A percentile compares a stretch with the other conserved stretches of the same genome.
phyloP scores from a whole-genome alignment of 64 coral and sea anemone genomes.

The Trachythela sp. region DNA sequence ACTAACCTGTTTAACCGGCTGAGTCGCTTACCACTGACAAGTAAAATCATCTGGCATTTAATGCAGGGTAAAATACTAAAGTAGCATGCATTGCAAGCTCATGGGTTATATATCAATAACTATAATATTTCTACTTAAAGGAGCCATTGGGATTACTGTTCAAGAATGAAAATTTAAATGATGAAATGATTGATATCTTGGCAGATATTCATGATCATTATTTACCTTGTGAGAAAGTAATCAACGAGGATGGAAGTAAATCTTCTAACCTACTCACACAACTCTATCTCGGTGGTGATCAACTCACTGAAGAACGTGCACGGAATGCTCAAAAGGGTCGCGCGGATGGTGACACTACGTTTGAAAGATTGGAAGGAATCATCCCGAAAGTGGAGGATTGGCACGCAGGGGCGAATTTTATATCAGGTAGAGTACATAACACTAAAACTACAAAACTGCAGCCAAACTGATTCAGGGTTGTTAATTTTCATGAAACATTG shows the following conservation, averaged over 20 bases:
- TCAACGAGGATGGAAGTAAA: neutral
- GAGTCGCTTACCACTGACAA: too few relatives aligned
- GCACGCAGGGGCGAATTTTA: slow-evolving; percentile 46
- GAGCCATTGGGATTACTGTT: slow-evolving; percentile 43
- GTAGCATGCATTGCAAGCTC: neutral
- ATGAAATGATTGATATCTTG: neutral
- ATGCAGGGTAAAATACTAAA: neutral
- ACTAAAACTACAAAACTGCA: too few relatives aligned
- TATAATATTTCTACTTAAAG: neutral
- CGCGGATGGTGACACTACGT: slow-evolving; percentile 29
- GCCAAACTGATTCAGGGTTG: too few relatives aligned
- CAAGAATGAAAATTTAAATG: slow-evolving; percentile 50
- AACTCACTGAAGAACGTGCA: slow-evolving; percentile 41
- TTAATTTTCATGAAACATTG: too few relatives aligned
- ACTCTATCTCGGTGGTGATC: slow-evolving; percentile 32
- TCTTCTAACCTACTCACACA: neutral
- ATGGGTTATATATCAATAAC: neutral
- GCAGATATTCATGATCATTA: slow-evolving; percentile 25
- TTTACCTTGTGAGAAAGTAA: slow-evolving; percentile 10
- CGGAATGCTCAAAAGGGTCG: slow-evolving; percentile 26
- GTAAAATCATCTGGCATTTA: neutral
- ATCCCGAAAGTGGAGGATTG: slow-evolving; percentile 57
- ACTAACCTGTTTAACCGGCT: too few relatives aligned
- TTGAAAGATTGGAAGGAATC: slow-evolving; percentile 44
- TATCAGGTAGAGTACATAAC: slow-evolving; percentile 31